Conservation (phyloP, 2,888 invertebrate species). For the Drosophila ochracea region DNA sequence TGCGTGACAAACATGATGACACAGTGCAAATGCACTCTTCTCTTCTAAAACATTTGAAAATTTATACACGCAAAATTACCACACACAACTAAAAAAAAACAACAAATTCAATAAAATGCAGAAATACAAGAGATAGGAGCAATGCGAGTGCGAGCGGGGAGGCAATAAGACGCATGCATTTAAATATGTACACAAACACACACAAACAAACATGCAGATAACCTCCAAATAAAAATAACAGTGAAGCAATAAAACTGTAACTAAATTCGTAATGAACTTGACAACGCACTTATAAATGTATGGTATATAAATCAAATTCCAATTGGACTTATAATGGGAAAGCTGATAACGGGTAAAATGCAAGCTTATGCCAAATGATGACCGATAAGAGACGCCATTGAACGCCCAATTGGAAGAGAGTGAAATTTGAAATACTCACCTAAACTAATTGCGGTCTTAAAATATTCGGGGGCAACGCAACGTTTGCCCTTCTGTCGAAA, state of each 20-base stretch:
- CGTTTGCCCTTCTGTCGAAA: slow-evolving; percentile 84
- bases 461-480: slow-evolving; percentile 92
- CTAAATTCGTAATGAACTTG: slow-evolving; percentile 56
- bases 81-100: slow-evolving; percentile 10
- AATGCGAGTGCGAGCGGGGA: slow-evolving; percentile 16
- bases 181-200: slow-evolving; percentile 21
- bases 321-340: slow-evolving; percentile 9
- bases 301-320: slow-evolving; percentile 15
- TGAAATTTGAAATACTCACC: slow-evolving; percentile 85
- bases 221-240: slow-evolving; percentile 68
- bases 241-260: slow-evolving; percentile 48
- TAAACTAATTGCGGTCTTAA: slow-evolving; percentile 95
- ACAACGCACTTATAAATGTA: slow-evolving; percentile 16
- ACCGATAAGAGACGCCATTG: slow-evolving; percentile 41
- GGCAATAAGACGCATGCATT: slow-evolving; percentile 20
- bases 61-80: slow-evolving; percentile 69
- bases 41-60: slow-evolving; percentile 31
- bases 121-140: slow-evolving; percentile 17
- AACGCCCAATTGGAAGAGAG: slow-evolving; percentile 2
- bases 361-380: slow-evolving; percentile 27
- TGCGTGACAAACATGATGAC: not conserved
- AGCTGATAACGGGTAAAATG: slow-evolving; percentile 28
- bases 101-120: slow-evolving; percentile 35
- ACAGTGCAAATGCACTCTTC: slow-evolving; percentile 4
- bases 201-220: slow-evolving; percentile 25